Percentiles rank a stretch among this genome's conserved stretches.
These are phyloP conservation scores for Selenia dentaria DNA, from an alignment of 2,888 invertebrate genomes.

Conservation along the genomic window DNA sequence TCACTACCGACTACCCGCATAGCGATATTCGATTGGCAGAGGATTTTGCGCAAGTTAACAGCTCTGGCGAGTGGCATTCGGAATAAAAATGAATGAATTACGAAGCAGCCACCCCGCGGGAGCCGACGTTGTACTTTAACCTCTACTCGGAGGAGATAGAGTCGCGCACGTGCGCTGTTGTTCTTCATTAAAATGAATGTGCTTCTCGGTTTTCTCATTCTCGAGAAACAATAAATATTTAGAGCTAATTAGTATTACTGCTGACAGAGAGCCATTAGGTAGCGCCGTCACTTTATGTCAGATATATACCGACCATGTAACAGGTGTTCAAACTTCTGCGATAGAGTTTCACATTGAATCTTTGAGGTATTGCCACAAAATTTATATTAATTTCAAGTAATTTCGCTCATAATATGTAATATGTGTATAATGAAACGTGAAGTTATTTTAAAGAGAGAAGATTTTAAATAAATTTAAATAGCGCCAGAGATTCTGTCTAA, in stretches of 20 bases:
- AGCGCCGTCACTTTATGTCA: constrained; percentile 2
- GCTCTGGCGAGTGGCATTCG: constrained; percentile 54
- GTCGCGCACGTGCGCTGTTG: constrained; percentile 72
- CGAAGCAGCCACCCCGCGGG: constrained; percentile 51
- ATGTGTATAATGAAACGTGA: too few species aligned
- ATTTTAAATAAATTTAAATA: too few species aligned
- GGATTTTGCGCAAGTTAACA: constrained; percentile 63
- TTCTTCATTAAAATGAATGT: constrained; percentile 54
- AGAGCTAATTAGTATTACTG: constrained; percentile 37
- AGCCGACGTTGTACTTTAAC: constrained; percentile 64
- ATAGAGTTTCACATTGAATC: constrained; percentile 55
- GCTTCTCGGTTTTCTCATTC: constrained; percentile 48
- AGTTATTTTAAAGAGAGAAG: too few species aligned
- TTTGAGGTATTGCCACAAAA: constrained; percentile 39
- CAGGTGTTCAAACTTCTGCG: constrained; percentile 63
- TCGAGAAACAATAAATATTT: constrained; percentile 47
- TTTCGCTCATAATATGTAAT: too few species aligned
- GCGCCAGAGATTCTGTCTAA: too few species aligned
- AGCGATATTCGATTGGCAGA: constrained; percentile 58
- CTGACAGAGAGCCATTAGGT: constrained; percentile 24
- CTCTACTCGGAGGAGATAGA: constrained; percentile 61
- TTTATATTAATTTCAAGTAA: too few species aligned
- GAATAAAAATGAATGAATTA: constrained; percentile 72
- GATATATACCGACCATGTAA: constrained; percentile 53
- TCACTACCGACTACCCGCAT: constrained; percentile 56